Conservation (phyloP, 2,113 vertebrate species). For the Caretta caretta region DNA sequence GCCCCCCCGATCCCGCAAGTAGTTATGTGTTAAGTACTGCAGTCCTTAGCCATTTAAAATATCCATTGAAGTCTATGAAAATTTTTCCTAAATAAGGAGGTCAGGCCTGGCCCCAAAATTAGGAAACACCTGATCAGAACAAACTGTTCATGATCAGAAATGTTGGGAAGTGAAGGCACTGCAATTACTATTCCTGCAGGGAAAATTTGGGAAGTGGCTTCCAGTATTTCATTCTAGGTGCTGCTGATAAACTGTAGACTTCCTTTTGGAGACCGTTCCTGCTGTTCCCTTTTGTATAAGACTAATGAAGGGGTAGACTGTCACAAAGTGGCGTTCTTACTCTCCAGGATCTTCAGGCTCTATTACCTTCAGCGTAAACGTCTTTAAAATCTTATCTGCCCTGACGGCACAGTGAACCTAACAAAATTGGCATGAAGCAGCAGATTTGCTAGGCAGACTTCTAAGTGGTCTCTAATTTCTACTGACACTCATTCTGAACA, state of each 20-base stretch:
- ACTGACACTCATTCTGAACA: not conserved
- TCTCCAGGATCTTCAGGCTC: not conserved
- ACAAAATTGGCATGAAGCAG: not conserved
- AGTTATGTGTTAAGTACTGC: not conserved
- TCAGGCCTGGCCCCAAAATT: not conserved
- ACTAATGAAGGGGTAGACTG: not conserved
- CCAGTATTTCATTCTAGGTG: not conserved
- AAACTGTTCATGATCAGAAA: not conserved
- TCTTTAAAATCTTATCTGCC: not conserved
- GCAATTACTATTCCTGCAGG: not conserved
- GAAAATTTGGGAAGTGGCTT: not conserved
- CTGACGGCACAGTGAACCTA: conserved; percentile 38
- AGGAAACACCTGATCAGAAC: not conserved
- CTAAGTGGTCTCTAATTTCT: conserved; percentile 51
- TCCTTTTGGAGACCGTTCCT: not conserved
- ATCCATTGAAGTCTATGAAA: not conserved
- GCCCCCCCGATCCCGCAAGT: not conserved
- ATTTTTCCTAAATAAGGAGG: not conserved
- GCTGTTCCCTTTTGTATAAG: not conserved
- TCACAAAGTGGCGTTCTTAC: not conserved
- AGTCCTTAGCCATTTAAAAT: not conserved
- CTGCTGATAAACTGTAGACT: not conserved
- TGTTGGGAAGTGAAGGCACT: rapidly evolving
- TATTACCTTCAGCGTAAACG: conserved; percentile 30
- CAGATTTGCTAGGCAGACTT: conserved; percentile 29